Evolutionary conservation across 1,140 invertebrate species (phyloP).

Genomic region (Triops cancriformis): DNA sequence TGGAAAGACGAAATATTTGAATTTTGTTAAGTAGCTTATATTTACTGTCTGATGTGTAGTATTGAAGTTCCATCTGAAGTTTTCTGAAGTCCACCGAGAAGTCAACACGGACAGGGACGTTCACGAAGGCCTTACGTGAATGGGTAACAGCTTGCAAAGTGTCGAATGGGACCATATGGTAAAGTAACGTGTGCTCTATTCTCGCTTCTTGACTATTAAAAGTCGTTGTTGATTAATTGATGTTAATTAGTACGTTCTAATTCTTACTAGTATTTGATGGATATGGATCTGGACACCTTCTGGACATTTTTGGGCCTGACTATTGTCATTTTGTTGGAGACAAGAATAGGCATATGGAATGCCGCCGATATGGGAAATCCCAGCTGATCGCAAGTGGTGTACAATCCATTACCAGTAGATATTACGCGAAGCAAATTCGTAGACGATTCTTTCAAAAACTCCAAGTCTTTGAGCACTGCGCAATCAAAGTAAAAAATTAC

Average conservation of each 20-base stretch:
- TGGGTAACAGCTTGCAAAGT: background rate
- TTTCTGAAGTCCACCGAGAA: background rate
- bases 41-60: background rate
- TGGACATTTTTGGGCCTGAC: background rate
- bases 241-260: background rate
- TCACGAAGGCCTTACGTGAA: background rate
- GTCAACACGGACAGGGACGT: background rate
- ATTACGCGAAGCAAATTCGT: background rate
- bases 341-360: background rate
- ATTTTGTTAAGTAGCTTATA: background rate
- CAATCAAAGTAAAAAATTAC: background rate
- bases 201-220: conserved; percentile 4
- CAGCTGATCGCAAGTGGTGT: background rate
- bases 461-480: background rate
- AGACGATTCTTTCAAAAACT: background rate
- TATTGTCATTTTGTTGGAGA: background rate
- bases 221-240: background rate
- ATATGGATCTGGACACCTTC: background rate
- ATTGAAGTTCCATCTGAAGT: background rate
- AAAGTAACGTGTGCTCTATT: background rate
- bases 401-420: conserved; percentile 6
- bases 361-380: background rate
- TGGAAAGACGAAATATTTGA: too few relatives aligned
- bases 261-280: background rate
- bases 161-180: background rate